A percentile compares a stretch with the other conserved stretches of the same genome.
Evolutionary conservation across 2,888 invertebrate species (phyloP).

Genomic region (Drosophila mulleri): DNA sequence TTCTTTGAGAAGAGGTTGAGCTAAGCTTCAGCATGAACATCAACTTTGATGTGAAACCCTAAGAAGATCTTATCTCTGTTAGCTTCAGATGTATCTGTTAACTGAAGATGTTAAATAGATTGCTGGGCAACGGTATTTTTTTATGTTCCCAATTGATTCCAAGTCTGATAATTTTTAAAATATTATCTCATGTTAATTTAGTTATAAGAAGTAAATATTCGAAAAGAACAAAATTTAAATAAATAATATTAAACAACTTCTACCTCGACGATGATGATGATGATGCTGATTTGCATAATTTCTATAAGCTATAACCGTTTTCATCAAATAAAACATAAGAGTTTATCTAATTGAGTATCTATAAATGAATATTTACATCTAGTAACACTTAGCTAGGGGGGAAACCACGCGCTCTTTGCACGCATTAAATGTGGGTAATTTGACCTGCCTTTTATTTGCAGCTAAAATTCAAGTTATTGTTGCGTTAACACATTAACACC

Average conservation of each 20-base stretch:
- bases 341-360: not conserved
- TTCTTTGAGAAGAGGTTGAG: not conserved
- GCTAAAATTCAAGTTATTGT: not conserved
- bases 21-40: not conserved
- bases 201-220: too few species aligned
- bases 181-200: not conserved
- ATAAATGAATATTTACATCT: not conserved
- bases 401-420: not conserved
- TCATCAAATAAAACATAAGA: not conserved
- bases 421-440: not conserved
- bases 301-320: not conserved
- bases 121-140: not conserved
- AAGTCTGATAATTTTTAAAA: not conserved
- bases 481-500: slow-evolving; percentile 6
- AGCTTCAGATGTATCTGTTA: not conserved
- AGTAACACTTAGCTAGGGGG: too few species aligned
- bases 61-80: not conserved
- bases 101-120: not conserved
- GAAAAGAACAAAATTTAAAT: too few species aligned
- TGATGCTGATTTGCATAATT: not conserved
- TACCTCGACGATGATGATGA: not conserved
- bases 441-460: not conserved
- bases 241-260: too few species aligned
- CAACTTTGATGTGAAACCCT: not conserved
- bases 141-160: not conserved